Evolutionary conservation across 2,797 vertebrate species (phyloP).

Genomic region (Florisuga fusca): DNA sequence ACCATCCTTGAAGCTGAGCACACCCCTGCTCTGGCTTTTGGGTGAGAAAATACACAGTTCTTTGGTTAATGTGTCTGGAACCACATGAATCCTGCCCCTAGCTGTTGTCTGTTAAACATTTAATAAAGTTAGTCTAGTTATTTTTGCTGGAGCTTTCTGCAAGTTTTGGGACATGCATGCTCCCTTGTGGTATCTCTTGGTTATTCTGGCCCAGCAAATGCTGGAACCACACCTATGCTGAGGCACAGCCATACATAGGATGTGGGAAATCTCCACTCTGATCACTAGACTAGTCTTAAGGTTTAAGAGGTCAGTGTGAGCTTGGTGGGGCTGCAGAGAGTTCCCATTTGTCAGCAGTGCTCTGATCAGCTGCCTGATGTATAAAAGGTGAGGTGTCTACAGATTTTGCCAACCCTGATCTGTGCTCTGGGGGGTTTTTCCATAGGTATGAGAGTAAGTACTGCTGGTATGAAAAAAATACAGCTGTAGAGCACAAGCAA

Average conservation of each 20-base stretch:
- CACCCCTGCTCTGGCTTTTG: not conserved
- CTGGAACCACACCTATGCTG: not conserved
- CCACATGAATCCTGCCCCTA: rapidly evolving
- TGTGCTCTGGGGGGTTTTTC: not conserved
- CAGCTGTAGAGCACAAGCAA: not conserved
- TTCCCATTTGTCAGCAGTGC: not conserved
- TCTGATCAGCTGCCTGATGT: not conserved
- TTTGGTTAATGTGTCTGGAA: not conserved
- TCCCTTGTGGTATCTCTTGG: not conserved
- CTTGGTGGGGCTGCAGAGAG: not conserved
- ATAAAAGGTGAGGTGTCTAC: too few relatives aligned
- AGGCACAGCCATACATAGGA: rapidly evolving
- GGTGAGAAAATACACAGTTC: not conserved
- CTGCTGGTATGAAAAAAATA: not conserved
- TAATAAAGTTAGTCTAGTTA: not conserved
- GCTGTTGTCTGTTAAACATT: not conserved
- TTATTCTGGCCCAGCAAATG: not conserved
- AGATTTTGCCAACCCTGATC: not conserved
- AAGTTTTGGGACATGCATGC: not conserved
- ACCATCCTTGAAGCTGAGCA: not conserved
- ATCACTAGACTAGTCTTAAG: not conserved
- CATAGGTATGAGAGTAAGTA: not conserved
- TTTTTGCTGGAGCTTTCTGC: not conserved
- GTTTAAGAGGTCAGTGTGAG: not conserved
- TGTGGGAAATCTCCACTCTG: rapidly evolving